Conservation (phyloP, 1,140 invertebrate genomes). For the Drosophila tsacasi region DNA sequence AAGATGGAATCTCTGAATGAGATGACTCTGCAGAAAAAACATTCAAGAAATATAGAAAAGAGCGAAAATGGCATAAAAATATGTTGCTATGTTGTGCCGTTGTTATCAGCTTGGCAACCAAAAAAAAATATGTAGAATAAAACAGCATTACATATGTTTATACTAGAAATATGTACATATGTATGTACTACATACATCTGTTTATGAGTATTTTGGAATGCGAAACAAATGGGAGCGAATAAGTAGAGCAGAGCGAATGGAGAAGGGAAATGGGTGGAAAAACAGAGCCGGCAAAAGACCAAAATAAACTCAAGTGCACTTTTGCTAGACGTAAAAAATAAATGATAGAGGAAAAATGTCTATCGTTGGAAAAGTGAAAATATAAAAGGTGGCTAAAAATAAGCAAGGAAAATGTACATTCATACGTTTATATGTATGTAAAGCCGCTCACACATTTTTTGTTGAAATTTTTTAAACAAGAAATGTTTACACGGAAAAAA, state of each 20-base stretch:
- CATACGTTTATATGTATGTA: neutral
- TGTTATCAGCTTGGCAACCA: slow-evolving; percentile 52
- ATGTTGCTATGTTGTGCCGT: slow-evolving; percentile 38
- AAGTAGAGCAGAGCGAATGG: slow-evolving; percentile 49
- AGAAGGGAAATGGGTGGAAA: slow-evolving; percentile 33
- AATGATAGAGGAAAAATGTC: slow-evolving; percentile 36
- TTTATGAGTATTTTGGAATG: slow-evolving; percentile 58
- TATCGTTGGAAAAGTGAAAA: slow-evolving; percentile 40
- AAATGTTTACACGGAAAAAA: slow-evolving; percentile 9
- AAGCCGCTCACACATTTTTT: slow-evolving; percentile 13
- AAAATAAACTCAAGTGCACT: slow-evolving; percentile 69
- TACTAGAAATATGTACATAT: neutral
- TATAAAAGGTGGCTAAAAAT: slow-evolving; percentile 64
- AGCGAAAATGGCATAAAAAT: slow-evolving; percentile 5
- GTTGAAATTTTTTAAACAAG: slow-evolving; percentile 3
- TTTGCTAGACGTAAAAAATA: slow-evolving; percentile 18
- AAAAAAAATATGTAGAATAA: slow-evolving; percentile 43
- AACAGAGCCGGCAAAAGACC: slow-evolving; percentile 48
- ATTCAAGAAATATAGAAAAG: slow-evolving; percentile 1
- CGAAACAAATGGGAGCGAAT: slow-evolving; percentile 43
- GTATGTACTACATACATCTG: slow-evolving; percentile 3
- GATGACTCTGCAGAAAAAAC: slow-evolving; percentile 24
- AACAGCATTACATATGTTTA: slow-evolving; percentile 30
- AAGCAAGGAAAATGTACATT: slow-evolving; percentile 10
- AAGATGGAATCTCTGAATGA: neutral